phyloP scores from a whole-genome alignment of 2,113 vertebrate genomes.

The Coryphaenoides rupestris region DNA sequence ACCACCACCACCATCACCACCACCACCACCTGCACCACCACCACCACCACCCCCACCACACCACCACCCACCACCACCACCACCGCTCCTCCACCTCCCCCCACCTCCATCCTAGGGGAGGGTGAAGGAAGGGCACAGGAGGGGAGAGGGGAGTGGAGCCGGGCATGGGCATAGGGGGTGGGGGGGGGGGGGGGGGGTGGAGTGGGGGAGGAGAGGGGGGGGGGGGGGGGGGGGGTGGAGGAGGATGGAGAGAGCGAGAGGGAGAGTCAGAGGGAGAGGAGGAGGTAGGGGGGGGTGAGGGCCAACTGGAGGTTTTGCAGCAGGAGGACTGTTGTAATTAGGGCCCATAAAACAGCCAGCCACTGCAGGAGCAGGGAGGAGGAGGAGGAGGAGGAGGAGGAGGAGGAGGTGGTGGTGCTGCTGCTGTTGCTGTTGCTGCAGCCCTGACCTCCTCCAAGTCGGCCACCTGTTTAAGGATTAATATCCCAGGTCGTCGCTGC shows the following conservation, averaged over 20 bases:
- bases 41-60: no score
- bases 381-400: no score
- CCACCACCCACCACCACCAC: no score
- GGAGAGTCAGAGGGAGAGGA: constrained; percentile 9
- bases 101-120: no score
- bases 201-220: not conserved
- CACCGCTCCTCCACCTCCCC: no score
- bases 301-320: constrained; percentile 34
- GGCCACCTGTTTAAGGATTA: constrained; percentile 68
- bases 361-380: constrained; percentile 56
- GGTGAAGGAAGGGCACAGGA: no score
- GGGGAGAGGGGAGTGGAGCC: no score
- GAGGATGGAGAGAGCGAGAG: not conserved
- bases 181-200: no score
- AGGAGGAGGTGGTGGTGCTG: no score
- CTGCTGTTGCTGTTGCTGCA: constrained; percentile 60
- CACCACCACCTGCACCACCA: no score
- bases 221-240: not conserved
- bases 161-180: no score
- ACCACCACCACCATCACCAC: no score
- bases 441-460: constrained; percentile 50
- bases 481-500: constrained; percentile 56
- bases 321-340: constrained; percentile 56
- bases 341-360: constrained; percentile 61
- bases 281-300: not conserved